Evolutionary conservation across 2,113 vertebrate genomes (phyloP), one percentile per base, ranked within the genome.

Genomic region (Rhabdornis inornatus): DNA sequence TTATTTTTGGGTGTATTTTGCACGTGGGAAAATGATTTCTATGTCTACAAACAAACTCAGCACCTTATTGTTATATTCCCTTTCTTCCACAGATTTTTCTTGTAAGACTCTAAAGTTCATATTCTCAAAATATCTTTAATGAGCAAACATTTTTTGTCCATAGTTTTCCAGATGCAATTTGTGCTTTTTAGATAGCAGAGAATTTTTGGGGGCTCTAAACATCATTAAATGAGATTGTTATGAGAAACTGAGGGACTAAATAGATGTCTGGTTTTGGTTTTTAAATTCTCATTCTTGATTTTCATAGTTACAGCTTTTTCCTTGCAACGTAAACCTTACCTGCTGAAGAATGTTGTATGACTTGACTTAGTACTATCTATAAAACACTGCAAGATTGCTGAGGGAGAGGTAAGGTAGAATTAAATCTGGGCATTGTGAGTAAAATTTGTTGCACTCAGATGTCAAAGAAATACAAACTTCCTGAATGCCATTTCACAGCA

Each of bases 1-100:
- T 24, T 42, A 10, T 44, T 64, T 81, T 17, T 16, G 37, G 30
- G 12, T 52, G 6, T n/a, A 33, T 63, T 92, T 71, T 68, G 33
- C 37, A 28, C 0, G 0, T 23, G 24, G 44, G 24, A 52, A 27
- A 80, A 84, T 0, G 1, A 81, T 37, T 94, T 56, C n/a, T 40
- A 5, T 11, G 14, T 17, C 56, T 21, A 24, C 28, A 79, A 65
- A 6, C 35, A 76, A 76, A 64, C 10, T 11, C 30, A 78, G 50
- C 13, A 78, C 24, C 40, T 53, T 59, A 10, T 30, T 60, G 6
- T 24, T 52, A 24, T 11, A 59, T 1, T 42, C 21, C 11, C 14
- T 37, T 79, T 39, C 56, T 59, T 37, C 17, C 5, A 11, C 25
- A 13, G 1, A 12, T 56, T 83, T 75, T 57, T 35, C 10, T 45